phyloP scores from a whole-genome alignment of 2,888 invertebrate genomes.

The Apeira syringaria region DNA sequence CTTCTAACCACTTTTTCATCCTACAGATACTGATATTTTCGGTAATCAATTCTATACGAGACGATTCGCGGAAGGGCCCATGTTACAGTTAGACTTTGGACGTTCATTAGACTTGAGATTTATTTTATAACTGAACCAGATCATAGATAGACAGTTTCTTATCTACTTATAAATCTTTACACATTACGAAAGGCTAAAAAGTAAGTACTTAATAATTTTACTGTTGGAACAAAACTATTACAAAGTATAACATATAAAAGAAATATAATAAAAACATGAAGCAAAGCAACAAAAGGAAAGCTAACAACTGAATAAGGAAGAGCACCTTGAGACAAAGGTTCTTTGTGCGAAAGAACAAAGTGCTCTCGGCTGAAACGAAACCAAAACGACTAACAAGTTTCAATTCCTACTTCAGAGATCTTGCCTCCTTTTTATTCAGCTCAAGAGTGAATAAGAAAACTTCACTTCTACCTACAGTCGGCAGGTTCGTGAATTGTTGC shows the following conservation, averaged over 20 bases:
- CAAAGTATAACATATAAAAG: conserved; percentile 7
- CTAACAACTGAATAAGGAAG: conserved; percentile 34
- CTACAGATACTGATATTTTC: too few relatives aligned
- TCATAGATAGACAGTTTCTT: too few relatives aligned
- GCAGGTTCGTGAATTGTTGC: not conserved
- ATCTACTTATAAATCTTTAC: too few relatives aligned
- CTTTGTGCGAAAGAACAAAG: conserved; percentile 39
- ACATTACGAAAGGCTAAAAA: too few relatives aligned
- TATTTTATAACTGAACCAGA: too few relatives aligned
- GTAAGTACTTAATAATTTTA: too few relatives aligned
- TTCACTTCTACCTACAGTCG: conserved; percentile 4
- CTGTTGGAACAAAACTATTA: not conserved
- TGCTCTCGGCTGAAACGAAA: conserved; percentile 21
- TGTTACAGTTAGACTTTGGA: too few relatives aligned
- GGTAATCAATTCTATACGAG: too few relatives aligned
- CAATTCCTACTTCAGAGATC: conserved; percentile 13
- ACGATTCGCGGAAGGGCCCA: too few relatives aligned
- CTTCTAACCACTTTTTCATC: too few relatives aligned
- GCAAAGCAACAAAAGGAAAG: conserved; percentile 35
- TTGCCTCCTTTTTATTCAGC: conserved; percentile 17
- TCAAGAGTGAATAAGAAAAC: conserved; percentile 19
- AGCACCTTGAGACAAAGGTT: conserved; percentile 44
- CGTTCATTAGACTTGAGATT: too few relatives aligned
- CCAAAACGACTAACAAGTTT: conserved; percentile 23
- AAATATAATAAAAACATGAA: conserved; percentile 15